These are phyloP conservation scores for Hipposideros larvatus DNA, from an alignment of 2,797 vertebrate species.

Conservation along the genomic window DNA sequence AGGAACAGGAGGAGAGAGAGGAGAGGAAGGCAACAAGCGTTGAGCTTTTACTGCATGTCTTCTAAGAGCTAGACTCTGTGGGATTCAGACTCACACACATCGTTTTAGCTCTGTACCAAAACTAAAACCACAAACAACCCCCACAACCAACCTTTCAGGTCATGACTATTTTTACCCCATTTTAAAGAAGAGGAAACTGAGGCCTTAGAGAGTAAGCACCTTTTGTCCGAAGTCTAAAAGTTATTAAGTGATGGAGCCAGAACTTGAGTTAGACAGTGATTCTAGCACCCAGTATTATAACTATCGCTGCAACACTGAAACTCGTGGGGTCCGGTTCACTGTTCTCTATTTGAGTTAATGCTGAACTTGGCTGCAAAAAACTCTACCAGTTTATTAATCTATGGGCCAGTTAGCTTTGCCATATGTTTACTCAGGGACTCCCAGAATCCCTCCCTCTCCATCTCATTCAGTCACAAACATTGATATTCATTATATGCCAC, in stretches of 20 bases:
- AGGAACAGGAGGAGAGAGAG: too few relatives aligned
- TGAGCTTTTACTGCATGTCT: neutral
- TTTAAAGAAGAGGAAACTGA: conserved; percentile 5
- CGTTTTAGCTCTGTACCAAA: neutral
- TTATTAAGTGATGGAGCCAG: neutral
- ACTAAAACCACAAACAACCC: neutral
- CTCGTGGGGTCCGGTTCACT: too few relatives aligned
- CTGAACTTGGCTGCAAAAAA: neutral
- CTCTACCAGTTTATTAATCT: neutral
- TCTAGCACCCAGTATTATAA: neutral
- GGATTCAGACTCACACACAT: neutral
- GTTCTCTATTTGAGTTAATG: neutral
- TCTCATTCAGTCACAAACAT: neutral
- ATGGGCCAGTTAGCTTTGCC: neutral
- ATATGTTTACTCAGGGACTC: neutral
- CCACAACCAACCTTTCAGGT: neutral
- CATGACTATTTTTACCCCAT: neutral
- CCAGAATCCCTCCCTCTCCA: neutral
- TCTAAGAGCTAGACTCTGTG: neutral
- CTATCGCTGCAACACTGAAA: fast-evolving
- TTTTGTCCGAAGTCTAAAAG: conserved; percentile 7
- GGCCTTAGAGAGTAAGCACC: neutral
- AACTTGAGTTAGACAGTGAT: neutral
- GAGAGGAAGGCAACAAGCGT: neutral
- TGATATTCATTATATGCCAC: neutral